Base-by-base conservation (phyloP, 2,888 invertebrate species). In the Lepidocyrtinus sp. region DNA sequence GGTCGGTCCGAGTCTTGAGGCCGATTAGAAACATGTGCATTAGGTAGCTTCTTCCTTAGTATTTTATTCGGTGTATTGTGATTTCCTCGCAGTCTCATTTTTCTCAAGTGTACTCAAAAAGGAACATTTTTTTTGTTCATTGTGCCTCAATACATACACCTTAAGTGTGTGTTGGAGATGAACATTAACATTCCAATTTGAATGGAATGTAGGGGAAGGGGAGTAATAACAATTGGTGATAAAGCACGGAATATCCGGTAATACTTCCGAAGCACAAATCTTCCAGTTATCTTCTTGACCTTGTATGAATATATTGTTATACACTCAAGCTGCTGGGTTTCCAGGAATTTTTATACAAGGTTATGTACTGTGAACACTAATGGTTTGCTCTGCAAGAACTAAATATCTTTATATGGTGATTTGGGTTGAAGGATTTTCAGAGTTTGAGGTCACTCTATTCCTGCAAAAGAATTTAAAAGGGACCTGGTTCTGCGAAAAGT, bases 1-100 rank as follows among this genome's bases (percentile, higher is more conserved):
- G 79, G 74, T 45, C 79, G 79, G 50, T 59, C 36, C 46, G 50
- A 50, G 68, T 7, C 12, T 67, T 67, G 65, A 67, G 65, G 45
- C 65, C 65, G 65, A 15, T 67, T 65, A 68, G 55, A 15, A 61
- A 27, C 67, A 36, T 67, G 26, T 59, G 59, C 21, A 59, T 2
- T 59, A 59, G 59, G 59, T 59, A 59, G 15, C 9, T 55, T n/a
- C 17, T 36, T 50, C 50, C 59, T 59, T 12, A 59, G 21, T 21
- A 7, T 21, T 59, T 59, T n/a, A n/a, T n/a, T n/a, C n/a, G n/a
- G n/a, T n/a, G 15, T n/a, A 55, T 55, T 55, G 55, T 55, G 55
- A n/a, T 55, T 9, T 74, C 65, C 55, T 74, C 55, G 59, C 45
- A 24, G 72, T 75, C 68, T 62, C 68, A 68, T 69, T 59, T 63